phyloP scores from a whole-genome alignment of 2,888 invertebrate species.

The Trissolcus japonicus region DNA sequence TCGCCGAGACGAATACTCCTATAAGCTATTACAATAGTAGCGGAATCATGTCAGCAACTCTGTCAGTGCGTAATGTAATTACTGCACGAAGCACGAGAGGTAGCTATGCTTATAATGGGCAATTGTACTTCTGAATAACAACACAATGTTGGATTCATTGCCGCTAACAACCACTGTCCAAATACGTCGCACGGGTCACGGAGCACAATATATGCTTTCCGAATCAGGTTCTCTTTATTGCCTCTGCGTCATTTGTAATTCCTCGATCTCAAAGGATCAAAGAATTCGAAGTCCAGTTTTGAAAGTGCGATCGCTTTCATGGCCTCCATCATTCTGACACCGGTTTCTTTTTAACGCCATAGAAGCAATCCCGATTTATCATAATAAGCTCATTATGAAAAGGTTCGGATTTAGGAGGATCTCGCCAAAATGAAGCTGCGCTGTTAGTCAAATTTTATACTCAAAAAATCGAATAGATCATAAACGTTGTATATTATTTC shows the following conservation, averaged over 20 bases:
- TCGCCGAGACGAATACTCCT: conserved; percentile 40
- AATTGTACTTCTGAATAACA: conserved; percentile 69
- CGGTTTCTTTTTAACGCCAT: conserved; percentile 54
- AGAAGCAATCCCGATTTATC: conserved; percentile 53
- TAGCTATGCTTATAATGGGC: conserved; percentile 68
- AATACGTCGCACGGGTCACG: conserved; percentile 67
- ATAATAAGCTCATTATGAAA: conserved; percentile 54
- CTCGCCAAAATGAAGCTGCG: conserved; percentile 38
- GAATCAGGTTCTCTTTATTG: conserved; percentile 70
- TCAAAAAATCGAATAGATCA: no score
- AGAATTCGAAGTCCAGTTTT: conserved; percentile 58
- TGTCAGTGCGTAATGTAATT: conserved; percentile 68
- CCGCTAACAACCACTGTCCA: conserved; percentile 72
- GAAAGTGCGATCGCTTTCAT: conserved; percentile 53
- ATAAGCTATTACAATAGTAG: conserved; percentile 60
- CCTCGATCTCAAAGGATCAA: conserved; percentile 57
- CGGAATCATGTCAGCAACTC: conserved; percentile 53
- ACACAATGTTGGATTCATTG: conserved; percentile 71
- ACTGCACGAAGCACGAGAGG: conserved; percentile 68
- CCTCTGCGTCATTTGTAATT: conserved; percentile 65
- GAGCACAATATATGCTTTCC: conserved; percentile 65
- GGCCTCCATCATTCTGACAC: conserved; percentile 52
- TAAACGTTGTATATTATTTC: no score
- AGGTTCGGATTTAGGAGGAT: conserved; percentile 47
- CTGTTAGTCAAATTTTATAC: no score